A percentile compares a stretch with the other conserved stretches of the same genome.
phyloP scores from a whole-genome alignment of 2,888 invertebrate genomes.

The Lagria hirta region DNA sequence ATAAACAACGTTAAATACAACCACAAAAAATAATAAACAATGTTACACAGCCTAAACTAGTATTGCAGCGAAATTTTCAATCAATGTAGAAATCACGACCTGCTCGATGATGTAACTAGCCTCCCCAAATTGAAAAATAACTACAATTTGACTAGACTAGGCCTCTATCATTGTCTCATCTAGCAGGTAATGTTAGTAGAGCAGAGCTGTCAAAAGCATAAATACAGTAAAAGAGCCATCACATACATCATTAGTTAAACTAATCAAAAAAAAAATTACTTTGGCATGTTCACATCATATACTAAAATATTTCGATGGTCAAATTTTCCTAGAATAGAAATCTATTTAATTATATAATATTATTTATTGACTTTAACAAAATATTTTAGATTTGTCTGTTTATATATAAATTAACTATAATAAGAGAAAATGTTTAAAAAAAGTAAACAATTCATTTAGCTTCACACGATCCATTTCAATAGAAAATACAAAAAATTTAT shows the following conservation, averaged over 20 bases:
- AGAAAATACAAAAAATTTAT: too few species aligned
- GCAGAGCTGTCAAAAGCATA: slow-evolving; percentile 19
- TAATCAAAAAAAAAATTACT: slow-evolving; percentile 20
- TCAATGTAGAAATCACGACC: too few species aligned
- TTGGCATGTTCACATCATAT: slow-evolving; percentile 23
- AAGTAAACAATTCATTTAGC: slow-evolving; percentile 11
- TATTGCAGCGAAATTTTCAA: too few species aligned
- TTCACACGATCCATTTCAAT: slow-evolving; percentile 4
- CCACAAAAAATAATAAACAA: slow-evolving; percentile 22
- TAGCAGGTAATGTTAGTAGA: slow-evolving; percentile 4
- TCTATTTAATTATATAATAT: too few species aligned
- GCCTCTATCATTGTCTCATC: slow-evolving; percentile 6
- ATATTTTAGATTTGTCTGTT: too few species aligned
- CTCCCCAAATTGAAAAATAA: too few species aligned
- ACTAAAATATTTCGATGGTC: slow-evolving; percentile 25
- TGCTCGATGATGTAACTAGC: too few species aligned
- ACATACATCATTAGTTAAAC: slow-evolving; percentile 20
- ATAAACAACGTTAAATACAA: slow-evolving; percentile 29
- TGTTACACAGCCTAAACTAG: slow-evolving; percentile 45
- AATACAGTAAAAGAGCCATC: slow-evolving; percentile 20
- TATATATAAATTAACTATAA: too few species aligned
- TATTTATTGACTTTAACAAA: too few species aligned
- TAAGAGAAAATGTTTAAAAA: slow-evolving; percentile 9
- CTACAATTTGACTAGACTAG: slow-evolving; percentile 13
- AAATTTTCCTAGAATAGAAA: slow-evolving; percentile 10